These are phyloP conservation scores for Sminthurides bifidus DNA, from an alignment of 1,140 invertebrate genomes.

Conservation along the genomic window DNA sequence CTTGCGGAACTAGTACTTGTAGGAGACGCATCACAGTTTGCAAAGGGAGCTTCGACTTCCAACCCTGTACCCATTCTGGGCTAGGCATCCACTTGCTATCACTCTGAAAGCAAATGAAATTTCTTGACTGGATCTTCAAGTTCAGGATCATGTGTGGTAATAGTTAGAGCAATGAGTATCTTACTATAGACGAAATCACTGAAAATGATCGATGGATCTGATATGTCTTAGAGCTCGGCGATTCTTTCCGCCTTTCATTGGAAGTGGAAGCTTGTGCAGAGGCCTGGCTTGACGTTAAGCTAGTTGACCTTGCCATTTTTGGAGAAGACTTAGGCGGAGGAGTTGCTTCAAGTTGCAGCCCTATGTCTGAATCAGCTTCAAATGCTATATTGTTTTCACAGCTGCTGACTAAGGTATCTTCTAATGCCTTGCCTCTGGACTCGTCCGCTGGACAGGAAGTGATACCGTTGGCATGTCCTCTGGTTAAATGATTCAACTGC, in stretches of 20 bases:
- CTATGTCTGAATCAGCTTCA: constrained; percentile 1
- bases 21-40: constrained; percentile 98
- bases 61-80: constrained; percentile 86
- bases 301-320: background rate
- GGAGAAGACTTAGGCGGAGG: constrained; percentile 6
- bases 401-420: background rate
- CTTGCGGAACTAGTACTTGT: constrained; percentile 97
- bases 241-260: no score
- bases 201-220: no score
- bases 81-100: constrained; percentile 62
- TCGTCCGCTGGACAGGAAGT: background rate
- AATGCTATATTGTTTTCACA: background rate
- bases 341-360: background rate
- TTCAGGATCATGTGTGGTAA: no score
- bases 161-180: no score
- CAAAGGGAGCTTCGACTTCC: constrained; percentile 92
- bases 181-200: no score
- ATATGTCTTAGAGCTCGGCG: no score
- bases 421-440: background rate
- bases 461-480: constrained; percentile 24
- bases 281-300: background rate
- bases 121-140: no score
- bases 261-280: no score
- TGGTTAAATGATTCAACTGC: constrained; percentile 35
- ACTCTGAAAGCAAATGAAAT: no score